Percentiles rank a stretch among this genome's conserved stretches.
These are phyloP conservation scores for Leptopterna dolabrata DNA, from an alignment of 2,888 invertebrate species.

Conservation along the genomic window DNA sequence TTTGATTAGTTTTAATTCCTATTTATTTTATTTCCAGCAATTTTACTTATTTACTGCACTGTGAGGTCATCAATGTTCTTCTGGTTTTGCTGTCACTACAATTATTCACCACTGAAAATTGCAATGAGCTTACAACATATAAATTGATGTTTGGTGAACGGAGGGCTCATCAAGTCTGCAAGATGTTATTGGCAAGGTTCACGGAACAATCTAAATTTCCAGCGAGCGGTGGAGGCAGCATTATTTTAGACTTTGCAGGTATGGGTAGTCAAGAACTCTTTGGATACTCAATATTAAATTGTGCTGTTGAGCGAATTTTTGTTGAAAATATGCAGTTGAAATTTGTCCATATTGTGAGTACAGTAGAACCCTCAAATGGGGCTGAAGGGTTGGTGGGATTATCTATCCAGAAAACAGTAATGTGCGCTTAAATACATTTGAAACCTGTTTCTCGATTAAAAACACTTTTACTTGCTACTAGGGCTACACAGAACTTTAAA, in stretches of 20 bases:
- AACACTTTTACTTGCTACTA: too few relatives aligned
- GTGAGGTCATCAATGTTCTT: constrained; percentile 89
- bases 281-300: constrained; percentile 43
- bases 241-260: constrained; percentile 83
- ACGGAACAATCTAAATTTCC: constrained; percentile 67
- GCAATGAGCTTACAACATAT: constrained; percentile 79
- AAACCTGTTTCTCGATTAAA: too few relatives aligned
- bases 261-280: neutral
- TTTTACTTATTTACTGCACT: constrained; percentile 84
- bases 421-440: too few relatives aligned
- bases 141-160: constrained; percentile 67
- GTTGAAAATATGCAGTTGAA: constrained; percentile 57
- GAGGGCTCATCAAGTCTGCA: constrained; percentile 68
- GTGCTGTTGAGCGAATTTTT: constrained; percentile 8
- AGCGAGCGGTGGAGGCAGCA: constrained; percentile 74
- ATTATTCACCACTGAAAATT: constrained; percentile 78
- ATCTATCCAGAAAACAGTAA: too few relatives aligned
- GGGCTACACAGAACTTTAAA: too few relatives aligned
- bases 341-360: neutral
- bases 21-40: constrained; percentile 72
- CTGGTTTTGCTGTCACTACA: constrained; percentile 90
- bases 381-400: too few relatives aligned
- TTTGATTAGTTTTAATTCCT: neutral
- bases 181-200: constrained; percentile 82
- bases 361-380: neutral